These are phyloP conservation scores for Fregetta grallaria DNA, from an alignment of 2,113 vertebrate species.

Conservation along the genomic window DNA sequence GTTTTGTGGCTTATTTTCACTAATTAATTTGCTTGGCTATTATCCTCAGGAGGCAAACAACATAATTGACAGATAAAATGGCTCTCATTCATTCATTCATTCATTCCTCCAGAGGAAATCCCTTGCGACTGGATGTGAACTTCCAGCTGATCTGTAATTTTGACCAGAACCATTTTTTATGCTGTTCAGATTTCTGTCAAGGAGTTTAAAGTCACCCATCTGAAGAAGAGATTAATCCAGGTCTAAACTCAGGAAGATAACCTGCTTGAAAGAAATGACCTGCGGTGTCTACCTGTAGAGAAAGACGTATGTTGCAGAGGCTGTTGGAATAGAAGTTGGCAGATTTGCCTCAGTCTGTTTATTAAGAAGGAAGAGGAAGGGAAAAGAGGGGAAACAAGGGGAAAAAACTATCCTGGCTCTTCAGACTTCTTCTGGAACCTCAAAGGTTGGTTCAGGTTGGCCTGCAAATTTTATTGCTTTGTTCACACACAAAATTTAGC, in stretches of 20 bases:
- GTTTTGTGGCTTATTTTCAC: constrained; percentile 52
- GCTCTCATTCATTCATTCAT: neutral
- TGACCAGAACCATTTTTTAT: neutral
- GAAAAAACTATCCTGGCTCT: neutral
- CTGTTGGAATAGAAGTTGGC: neutral
- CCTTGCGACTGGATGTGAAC: constrained; percentile 1
- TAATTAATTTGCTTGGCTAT: constrained; percentile 51
- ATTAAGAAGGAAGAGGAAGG: constrained; percentile 7
- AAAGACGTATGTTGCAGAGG: neutral
- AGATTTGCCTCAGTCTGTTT: neutral
- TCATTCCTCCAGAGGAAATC: neutral
- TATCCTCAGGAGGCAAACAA: constrained; percentile 47
- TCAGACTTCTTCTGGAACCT: constrained; percentile 36
- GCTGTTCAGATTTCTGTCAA: constrained; percentile 6
- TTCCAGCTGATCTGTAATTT: constrained; percentile 16
- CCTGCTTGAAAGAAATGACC: neutral
- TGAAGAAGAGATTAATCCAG: constrained; percentile 14
- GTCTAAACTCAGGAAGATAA: neutral
- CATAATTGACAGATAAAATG: constrained; percentile 39
- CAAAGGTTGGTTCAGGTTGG: constrained; percentile 1
- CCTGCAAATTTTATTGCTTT: constrained; percentile 49
- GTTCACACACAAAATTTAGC: constrained; percentile 27
- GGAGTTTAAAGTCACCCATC: neutral
- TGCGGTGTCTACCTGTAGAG: neutral
- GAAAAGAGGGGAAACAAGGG: neutral